Evolutionary conservation across 2,888 invertebrate species (phyloP), one percentile per base, ranked within the genome.

Genomic region (Ceratothoa steindachneri): DNA sequence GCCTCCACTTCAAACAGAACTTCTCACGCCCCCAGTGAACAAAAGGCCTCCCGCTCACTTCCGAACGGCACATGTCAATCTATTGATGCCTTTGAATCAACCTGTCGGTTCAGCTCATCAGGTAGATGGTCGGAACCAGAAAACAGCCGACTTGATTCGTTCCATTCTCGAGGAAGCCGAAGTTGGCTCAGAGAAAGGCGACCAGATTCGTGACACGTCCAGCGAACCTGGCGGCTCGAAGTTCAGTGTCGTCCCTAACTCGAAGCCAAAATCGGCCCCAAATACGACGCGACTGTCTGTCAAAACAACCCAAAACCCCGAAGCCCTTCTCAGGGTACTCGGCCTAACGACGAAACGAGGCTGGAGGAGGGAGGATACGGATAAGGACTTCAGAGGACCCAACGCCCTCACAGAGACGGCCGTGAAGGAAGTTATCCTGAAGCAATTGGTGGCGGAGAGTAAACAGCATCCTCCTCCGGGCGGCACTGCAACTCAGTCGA

Each of bases 1-100:
- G 2, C 41, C 41, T 41, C 41, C 41, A 9, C n/a, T n/a, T n/a
- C n/a, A n/a, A n/a, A n/a, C n/a, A n/a, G n/a, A n/a, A n/a, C n/a
- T n/a, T n/a, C n/a, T n/a, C n/a, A 24, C 60, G 4, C 71, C 75
- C 19, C 72, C 75, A n/a, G 73, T 69, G 9, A 28, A 71, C n/a
- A 73, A 73, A 60, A 55, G 71, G 15, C 70, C 71, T 1, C 60
- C 67, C 19, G 67, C 75, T 15, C 70, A 75, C 51, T 71, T 75
- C 19, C 71, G 73, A 19, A 75, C 78, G 12, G 72, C 75, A 2
- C 78, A 78, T 53, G 74, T 73, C 30, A 68, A 78, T 60, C 67
- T 78, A 15, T 60, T 78, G 22, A 78, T 78, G 78, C 78, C 78
- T 22, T 66, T 78, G 7, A 78, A 73, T 67, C 75, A 78, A 53